phyloP scores from a whole-genome alignment of 2,888 invertebrate genomes.

The Drosophila demipolita region DNA sequence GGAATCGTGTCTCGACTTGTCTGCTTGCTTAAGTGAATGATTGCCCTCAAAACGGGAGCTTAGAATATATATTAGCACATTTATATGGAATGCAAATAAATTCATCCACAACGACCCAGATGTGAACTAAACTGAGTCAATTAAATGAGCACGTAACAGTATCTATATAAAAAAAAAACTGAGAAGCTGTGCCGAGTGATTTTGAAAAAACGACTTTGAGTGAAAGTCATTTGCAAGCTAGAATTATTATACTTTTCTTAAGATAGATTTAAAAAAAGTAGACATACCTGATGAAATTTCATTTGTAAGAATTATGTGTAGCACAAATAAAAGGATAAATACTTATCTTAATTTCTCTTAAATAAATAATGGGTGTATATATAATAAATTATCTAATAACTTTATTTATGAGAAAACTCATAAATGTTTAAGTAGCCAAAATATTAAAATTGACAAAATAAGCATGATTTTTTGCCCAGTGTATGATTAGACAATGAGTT shows the following conservation, averaged over 20 bases:
- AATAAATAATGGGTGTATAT: background rate
- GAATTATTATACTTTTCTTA: too few relatives aligned
- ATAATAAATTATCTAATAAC: background rate
- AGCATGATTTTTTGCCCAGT: background rate
- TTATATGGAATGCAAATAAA: conserved; percentile 37
- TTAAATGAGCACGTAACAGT: conserved; percentile 31
- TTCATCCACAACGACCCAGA: conserved; percentile 26
- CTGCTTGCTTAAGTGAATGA: conserved; percentile 72
- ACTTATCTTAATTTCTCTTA: too few relatives aligned
- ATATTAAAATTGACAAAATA: background rate
- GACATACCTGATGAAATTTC: too few relatives aligned
- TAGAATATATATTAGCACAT: conserved; percentile 54
- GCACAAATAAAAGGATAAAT: too few relatives aligned
- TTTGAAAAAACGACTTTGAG: background rate
- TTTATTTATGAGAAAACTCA: background rate
- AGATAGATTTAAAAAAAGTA: too few relatives aligned
- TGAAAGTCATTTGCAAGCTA: background rate
- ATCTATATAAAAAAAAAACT: conserved; percentile 4
- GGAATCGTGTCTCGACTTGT: background rate
- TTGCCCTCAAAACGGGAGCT: conserved; percentile 59
- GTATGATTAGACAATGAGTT: background rate
- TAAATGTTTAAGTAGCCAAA: background rate
- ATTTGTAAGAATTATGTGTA: too few relatives aligned
- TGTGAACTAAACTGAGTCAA: conserved; percentile 43
- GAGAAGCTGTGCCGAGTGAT: conserved; percentile 2